Percentiles rank a stretch among this genome's conserved stretches.
These are phyloP conservation scores for Pediacus dermestoides DNA, from an alignment of 2,888 invertebrate genomes.

Conservation along the genomic window DNA sequence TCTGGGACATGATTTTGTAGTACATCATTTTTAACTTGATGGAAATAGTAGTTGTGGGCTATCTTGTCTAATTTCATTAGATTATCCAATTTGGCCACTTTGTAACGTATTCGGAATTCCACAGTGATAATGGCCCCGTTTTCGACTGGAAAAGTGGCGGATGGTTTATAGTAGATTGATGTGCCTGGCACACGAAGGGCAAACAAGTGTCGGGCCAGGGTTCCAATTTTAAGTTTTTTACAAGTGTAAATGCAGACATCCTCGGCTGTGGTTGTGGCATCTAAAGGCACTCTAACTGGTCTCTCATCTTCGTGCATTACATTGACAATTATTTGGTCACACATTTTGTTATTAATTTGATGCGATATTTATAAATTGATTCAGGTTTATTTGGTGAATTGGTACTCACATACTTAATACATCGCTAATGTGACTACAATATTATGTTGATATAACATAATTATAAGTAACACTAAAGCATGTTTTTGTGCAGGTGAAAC, in stretches of 20 bases:
- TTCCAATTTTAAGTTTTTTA: constrained; percentile 68
- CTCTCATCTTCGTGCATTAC: constrained; percentile 28
- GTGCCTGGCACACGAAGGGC: constrained; percentile 64
- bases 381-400: too few relatives aligned
- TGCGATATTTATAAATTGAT: too few relatives aligned
- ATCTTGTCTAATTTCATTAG: constrained; percentile 66
- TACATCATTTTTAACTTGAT: constrained; percentile 80
- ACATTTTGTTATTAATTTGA: too few relatives aligned
- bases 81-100: constrained; percentile 61
- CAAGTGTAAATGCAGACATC: constrained; percentile 70
- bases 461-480: too few relatives aligned
- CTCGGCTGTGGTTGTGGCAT: constrained; percentile 56
- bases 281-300: constrained; percentile 28
- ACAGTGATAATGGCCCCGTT: constrained; percentile 56
- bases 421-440: too few relatives aligned
- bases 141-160: constrained; percentile 51
- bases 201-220: constrained; percentile 74
- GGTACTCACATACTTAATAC: too few relatives aligned
- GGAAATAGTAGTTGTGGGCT: constrained; percentile 82
- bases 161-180: constrained; percentile 68
- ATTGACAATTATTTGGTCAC: too few relatives aligned
- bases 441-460: too few relatives aligned
- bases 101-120: constrained; percentile 78
- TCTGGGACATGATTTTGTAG: constrained; percentile 75
- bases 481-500: too few relatives aligned